Evolutionary conservation across 2,888 invertebrate genomes (phyloP).

Genomic region (Drosophila nigricruria): DNA sequence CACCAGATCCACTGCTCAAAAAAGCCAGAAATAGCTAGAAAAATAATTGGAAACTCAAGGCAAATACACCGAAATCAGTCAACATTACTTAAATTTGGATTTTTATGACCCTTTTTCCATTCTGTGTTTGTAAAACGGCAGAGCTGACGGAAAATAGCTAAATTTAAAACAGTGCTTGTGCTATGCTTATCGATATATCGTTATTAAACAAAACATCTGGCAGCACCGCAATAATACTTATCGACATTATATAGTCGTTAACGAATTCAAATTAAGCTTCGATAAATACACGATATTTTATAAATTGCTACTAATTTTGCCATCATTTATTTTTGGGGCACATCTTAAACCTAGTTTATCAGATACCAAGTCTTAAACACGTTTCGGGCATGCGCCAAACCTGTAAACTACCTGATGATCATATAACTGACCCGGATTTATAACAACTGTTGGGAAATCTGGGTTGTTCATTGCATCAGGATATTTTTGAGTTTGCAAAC

Average conservation of each 20-base stretch:
- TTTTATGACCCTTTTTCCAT: no score
- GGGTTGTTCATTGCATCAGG: slow-evolving; percentile 95
- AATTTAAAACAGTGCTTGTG: no score
- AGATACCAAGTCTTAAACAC: slow-evolving; percentile 35
- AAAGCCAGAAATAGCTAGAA: no score
- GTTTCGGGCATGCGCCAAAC: slow-evolving; percentile 70
- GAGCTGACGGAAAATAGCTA: no score
- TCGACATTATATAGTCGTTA: background rate
- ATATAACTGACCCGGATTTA: slow-evolving; percentile 91
- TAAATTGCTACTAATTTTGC: background rate
- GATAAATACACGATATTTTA: background rate
- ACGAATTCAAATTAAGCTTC: background rate
- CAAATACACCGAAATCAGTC: no score
- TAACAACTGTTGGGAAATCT: slow-evolving; percentile 90
- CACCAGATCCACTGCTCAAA: no score
- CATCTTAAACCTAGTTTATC: background rate
- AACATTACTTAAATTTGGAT: no score
- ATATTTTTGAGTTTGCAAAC: slow-evolving; percentile 95
- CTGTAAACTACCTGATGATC: slow-evolving; percentile 86
- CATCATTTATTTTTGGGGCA: background rate
- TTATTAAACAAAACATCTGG: background rate
- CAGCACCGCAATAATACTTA: background rate
- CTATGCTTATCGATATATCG: slow-evolving; percentile 26
- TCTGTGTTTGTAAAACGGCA: no score
- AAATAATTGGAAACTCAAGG: no score